These are phyloP conservation scores for Orchesella cincta DNA, from an alignment of 1,140 invertebrate genomes.

Conservation along the genomic window DNA sequence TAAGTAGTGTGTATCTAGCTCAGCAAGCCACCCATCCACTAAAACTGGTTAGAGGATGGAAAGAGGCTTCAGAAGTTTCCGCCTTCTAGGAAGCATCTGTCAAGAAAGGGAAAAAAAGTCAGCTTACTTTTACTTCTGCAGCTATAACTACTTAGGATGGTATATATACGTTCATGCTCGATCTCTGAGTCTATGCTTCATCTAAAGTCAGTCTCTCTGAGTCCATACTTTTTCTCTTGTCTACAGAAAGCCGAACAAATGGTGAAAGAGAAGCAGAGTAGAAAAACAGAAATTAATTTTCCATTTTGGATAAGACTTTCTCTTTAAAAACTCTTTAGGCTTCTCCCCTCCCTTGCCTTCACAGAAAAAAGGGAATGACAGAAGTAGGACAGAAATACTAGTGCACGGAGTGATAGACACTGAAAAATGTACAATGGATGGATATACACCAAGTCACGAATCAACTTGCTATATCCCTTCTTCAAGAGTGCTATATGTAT, in stretches of 20 bases:
- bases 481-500: too few relatives aligned
- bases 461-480: too few relatives aligned
- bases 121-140: not conserved
- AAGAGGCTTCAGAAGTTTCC: slow-evolving; percentile 22
- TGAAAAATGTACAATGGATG: too few relatives aligned
- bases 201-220: not conserved
- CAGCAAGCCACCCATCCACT: not conserved
- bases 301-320: slow-evolving; percentile 4
- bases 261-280: not conserved
- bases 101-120: slow-evolving; percentile 13
- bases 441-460: too few relatives aligned
- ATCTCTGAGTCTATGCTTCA: not conserved
- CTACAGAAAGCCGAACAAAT: not conserved
- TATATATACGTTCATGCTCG: not conserved
- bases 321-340: slow-evolving; percentile 12
- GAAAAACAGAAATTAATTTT: slow-evolving; percentile 24
- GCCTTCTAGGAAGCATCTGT: slow-evolving; percentile 26
- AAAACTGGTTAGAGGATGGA: slow-evolving; percentile 20
- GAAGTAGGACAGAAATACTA: slow-evolving; percentile 23
- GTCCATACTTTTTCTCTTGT: not conserved
- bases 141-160: not conserved
- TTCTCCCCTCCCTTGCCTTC: not conserved
- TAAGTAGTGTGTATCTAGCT: not conserved
- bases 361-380: slow-evolving; percentile 17
- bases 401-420: too few relatives aligned